Base-by-base conservation (phyloP, 2,888 invertebrate genomes). In the Euphydryas editha region DNA sequence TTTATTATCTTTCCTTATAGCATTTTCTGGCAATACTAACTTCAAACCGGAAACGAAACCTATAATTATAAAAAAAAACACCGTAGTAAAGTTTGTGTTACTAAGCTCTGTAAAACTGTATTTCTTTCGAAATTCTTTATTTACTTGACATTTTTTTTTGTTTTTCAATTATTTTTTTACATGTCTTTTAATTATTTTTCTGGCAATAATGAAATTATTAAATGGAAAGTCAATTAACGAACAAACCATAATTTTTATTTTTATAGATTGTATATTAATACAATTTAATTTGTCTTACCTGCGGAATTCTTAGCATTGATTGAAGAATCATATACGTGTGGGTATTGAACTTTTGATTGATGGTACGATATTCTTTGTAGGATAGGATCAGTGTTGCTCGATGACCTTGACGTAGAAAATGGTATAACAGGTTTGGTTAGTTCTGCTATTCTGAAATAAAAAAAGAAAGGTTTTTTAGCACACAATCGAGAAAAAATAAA, bases 311-410 rank as follows among this genome's bases (percentile, higher is more conserved):
- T 96, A 0, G 95, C 95, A 66, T 95, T 93, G 55, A 95, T 90
- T 72, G 96, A 95, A 1, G 95, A 95, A 83, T 99, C 98, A 83
- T 96, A 99, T 0, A 99, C 98, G 86, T 96, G 96, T 0, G 98
- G 98, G 87, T 95, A 98, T 20, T 94, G 93, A 71, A 95, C 93
- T 81, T 90, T 89, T 0, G 87, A 87, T 74, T 92, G 90, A 62
- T 88, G 88, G 67, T 90, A 92, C 0, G 92, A 91, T 72, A 92
- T 88, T 71, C 85, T 92, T 64, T 86, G 85, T 42, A 90, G 68
- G 13, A 88, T 72, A 7, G 88, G 86, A 57, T 89, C 88, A 13
- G 80, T 75, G 55, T 88, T 75, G 58, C 87, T 81, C 46, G 83
- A 84, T 70, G 83, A 84, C 70, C 86, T 86, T 55, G 93, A 79